phyloP scores from a whole-genome alignment of 2,113 vertebrate genomes.

The Silurus glanis region DNA sequence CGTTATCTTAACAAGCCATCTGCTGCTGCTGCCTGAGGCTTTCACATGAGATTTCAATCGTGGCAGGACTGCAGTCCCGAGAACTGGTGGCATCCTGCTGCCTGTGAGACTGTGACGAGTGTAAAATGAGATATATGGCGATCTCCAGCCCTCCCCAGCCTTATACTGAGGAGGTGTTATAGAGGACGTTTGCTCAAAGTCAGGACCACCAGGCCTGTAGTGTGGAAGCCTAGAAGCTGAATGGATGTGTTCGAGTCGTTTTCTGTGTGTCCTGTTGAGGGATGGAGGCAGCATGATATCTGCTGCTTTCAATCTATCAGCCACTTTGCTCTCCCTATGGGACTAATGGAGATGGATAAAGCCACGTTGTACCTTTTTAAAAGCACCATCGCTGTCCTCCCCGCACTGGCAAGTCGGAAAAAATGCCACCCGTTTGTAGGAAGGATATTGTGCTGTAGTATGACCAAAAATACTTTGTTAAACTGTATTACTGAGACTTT shows the following conservation, averaged over 20 bases:
- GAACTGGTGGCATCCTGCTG: background rate
- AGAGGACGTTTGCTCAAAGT: constrained; percentile 27
- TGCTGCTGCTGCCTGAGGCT: constrained; percentile 20
- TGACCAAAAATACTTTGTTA: background rate
- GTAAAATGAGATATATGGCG: constrained; percentile 33
- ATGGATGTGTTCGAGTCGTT: background rate
- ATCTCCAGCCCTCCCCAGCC: background rate
- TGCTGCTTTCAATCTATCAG: constrained; percentile 28
- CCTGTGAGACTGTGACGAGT: background rate
- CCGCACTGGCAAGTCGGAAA: background rate
- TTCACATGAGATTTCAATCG: constrained; percentile 14
- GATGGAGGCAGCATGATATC: constrained; percentile 1
- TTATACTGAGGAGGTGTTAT: background rate
- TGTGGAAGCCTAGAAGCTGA: background rate
- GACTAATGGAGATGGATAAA: background rate
- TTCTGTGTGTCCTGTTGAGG: constrained; percentile 4
- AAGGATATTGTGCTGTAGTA: background rate
- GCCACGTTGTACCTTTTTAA: constrained; percentile 14
- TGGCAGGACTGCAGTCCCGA: background rate
- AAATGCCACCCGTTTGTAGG: background rate
- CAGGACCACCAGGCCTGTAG: background rate
- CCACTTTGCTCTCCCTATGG: constrained; percentile 7
- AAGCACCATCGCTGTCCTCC: background rate
- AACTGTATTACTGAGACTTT: background rate
- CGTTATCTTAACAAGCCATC: constrained; percentile 50